These are phyloP conservation scores for Cyprinodon diabolis DNA, from an alignment of 2,797 vertebrate genomes.

Conservation along the genomic window DNA sequence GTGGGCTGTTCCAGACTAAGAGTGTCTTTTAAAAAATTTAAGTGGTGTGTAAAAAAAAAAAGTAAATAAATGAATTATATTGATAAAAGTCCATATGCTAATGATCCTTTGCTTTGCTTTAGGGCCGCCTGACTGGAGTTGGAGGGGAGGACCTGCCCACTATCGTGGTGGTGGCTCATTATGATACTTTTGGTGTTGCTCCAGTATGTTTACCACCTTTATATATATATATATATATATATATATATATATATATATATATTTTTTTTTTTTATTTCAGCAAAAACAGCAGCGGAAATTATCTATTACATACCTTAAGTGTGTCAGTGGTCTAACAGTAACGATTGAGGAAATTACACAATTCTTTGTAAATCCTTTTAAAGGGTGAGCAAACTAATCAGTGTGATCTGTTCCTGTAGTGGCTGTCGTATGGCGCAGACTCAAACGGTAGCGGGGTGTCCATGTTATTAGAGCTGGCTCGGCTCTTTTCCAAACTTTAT, in stretches of 20 bases:
- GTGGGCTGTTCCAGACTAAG: no score
- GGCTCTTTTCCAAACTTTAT: conserved; percentile 96
- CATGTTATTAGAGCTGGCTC: conserved; percentile 91
- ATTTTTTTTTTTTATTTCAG: background rate
- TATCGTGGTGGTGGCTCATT: conserved; percentile 95
- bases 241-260: background rate
- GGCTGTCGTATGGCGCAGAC: conserved; percentile 95
- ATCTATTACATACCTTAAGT: background rate
- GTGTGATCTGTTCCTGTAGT: conserved; percentile 74
- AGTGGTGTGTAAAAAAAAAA: background rate
- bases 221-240: background rate
- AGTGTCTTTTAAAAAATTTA: no score
- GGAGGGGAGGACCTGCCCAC: conserved; percentile 97
- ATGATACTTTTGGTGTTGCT: conserved; percentile 96
- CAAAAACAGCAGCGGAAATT: background rate
- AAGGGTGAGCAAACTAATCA: background rate
- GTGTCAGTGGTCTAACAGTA: background rate
- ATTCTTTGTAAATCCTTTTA: background rate
- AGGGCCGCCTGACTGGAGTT: conserved; percentile 93
- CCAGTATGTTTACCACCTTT: conserved; percentile 78
- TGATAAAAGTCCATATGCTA: no score
- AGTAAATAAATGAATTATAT: no score
- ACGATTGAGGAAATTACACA: background rate
- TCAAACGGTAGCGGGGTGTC: conserved; percentile 95
- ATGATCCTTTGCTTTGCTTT: conserved; percentile 3